Evolutionary conservation across 2,888 invertebrate species (phyloP).

Genomic region (Ichneumoninae sp.): DNA sequence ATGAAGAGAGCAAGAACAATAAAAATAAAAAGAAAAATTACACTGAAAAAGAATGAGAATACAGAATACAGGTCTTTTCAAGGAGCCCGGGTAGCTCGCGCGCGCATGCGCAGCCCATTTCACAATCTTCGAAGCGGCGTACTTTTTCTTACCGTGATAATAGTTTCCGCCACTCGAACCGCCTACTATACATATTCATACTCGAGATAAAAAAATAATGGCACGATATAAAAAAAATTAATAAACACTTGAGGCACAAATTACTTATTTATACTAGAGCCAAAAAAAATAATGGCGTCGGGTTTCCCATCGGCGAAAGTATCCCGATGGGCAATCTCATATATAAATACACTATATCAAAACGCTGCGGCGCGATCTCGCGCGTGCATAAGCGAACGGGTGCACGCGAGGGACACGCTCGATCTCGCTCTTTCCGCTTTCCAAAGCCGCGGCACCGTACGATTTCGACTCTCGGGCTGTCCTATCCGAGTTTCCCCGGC

Average conservation of each 20-base stretch:
- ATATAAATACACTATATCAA: conserved; percentile 12
- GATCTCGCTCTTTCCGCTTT: conserved; percentile 18
- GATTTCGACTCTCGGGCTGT: conserved; percentile 1
- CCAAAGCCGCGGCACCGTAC: conserved; percentile 1
- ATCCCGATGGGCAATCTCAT: conserved; percentile 29
- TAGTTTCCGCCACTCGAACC: conserved; percentile 40
- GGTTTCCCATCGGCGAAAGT: conserved; percentile 34
- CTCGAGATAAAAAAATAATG: conserved; percentile 9
- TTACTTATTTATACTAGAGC: neutral
- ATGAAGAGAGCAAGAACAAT: conserved; percentile 12
- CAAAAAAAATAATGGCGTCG: conserved; percentile 1
- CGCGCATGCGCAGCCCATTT: conserved; percentile 44
- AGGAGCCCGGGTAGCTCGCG: conserved; percentile 55
- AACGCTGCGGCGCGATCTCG: conserved; percentile 2
- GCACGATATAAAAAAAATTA: neutral
- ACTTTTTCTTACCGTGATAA: conserved; percentile 48
- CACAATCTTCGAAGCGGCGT: conserved; percentile 43
- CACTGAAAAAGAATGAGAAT: conserved; percentile 50
- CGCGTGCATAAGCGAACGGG: conserved; percentile 38
- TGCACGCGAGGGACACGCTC: conserved; percentile 24
- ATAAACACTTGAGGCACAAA: neutral
- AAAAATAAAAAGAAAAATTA: conserved; percentile 16
- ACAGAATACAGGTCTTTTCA: conserved; percentile 49
- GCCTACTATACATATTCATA: conserved; percentile 35
- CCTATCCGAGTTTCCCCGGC: neutral